Evolutionary conservation across 2,113 vertebrate genomes (phyloP), one percentile per base, ranked within the genome.

Genomic region (Myrmophylax atrothorax): DNA sequence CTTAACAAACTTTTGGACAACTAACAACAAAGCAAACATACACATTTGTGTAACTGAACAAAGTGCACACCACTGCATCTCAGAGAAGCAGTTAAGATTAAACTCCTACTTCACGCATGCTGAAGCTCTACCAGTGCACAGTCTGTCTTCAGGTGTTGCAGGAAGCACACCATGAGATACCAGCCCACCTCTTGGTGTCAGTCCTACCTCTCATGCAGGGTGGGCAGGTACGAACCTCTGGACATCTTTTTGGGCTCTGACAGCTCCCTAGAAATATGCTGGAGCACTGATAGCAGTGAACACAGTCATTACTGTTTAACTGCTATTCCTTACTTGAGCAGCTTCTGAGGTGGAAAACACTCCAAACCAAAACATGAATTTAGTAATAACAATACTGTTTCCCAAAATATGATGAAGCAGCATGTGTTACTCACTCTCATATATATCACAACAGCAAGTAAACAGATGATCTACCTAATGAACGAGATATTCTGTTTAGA

Each of bases 401-500:
- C 37, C 26, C 52, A 73, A 42, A 84, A 90, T 62, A 86, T 3
- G 1, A 58, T 8, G 35, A 84, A 81, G 73, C 53, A 77, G 74
- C 37, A 55, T 9, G 7, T 44, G 22, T 69, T 86, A 42, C 29
- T 58, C 22, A 11, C n/a, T 64, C 23, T 74, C 25, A 5, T 6
- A 47, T 19, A 46, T 28, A 67, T 67, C 59, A 92, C 44, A 31
- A 55, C 0, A 7, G 49, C 17, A 77, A 80, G 49, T 14, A 78
- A 90, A 74, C 35, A 92, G 80, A 40, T 72, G 64, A 88, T 74
- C 10, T 15, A 58, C 90, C 31, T 95, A 94, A 95, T 53, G 76
- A 96, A 94, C 76, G 79, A 77, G 22, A 47, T 47, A 80, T 1
- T 78, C 58, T 77, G 72, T 88, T 96, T 88, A 86, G 75, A 91